Evolutionary conservation across 2,888 invertebrate genomes (phyloP), one percentile per base, ranked within the genome.

Genomic region (Metacarcinus magister): DNA sequence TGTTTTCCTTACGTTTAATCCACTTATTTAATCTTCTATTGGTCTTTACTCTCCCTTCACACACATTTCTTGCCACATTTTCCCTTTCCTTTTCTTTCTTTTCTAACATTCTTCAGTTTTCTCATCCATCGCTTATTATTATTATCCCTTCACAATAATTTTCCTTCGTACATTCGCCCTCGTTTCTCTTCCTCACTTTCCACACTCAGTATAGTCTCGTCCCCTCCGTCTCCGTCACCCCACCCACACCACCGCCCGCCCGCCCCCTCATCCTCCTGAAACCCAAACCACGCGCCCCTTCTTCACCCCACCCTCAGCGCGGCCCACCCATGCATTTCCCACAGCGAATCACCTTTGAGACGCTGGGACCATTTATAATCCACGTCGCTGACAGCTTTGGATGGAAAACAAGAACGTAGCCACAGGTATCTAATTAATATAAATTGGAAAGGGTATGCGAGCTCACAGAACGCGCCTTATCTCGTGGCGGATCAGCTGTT

Each of bases 381-480:
- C 89, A 67, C 90, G 28, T 10, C 92, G 90, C 96, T 95, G 96
- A 96, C 96, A 96, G 96, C 95, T 54, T 67, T 46, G 54, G 95
- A 96, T 96, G 96, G 95, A 94, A 96, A 96, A 96, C 96, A 96
- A 96, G 96, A 94, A 93, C 92, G 95, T 60, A 93, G 87, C 96
- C 96, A 82, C 96, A 96, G 96, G 96, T 96, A 96, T 96, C 96
- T 96, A 96, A 96, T 96, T 96, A 96, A 96, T 96, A 96, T 96
- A 96, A 95, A 96, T 96, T 96, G 96, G 96, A 95, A 95, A 95
- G 54, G 90, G 93, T 95, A 92, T 82, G 92, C 93, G 95, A 95
- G 89, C 44, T n/a, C 90, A 43, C 54, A 48, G 96, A 94, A 93
- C 75, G 75, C 92, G 16, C 54, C 13, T 32, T 96, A 96, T 96